Conservation (phyloP, 2,113 vertebrate species). For the Albula glossodonta region DNA sequence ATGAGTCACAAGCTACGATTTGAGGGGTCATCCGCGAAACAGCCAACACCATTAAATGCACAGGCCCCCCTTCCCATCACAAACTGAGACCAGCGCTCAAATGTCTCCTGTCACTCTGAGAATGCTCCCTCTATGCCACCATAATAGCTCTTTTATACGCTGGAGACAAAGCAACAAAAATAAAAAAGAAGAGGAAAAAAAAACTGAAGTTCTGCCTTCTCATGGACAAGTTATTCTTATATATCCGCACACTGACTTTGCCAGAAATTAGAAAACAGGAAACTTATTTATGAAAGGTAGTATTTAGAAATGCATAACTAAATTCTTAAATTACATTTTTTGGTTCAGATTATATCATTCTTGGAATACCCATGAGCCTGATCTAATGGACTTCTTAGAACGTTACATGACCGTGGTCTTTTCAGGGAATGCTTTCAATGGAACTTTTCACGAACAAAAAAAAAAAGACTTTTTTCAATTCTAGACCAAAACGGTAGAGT, state of each 20-base stretch:
- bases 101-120: slow-evolving; percentile 21
- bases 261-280: neutral
- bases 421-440: neutral
- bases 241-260: neutral
- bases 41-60: neutral
- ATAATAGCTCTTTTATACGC: slow-evolving; percentile 32
- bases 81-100: neutral
- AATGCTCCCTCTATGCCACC: slow-evolving; percentile 18
- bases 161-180: slow-evolving; percentile 35
- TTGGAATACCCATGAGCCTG: neutral
- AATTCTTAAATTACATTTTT: neutral
- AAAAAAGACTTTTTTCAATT: neutral
- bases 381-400: neutral
- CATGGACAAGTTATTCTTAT: neutral
- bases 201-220: neutral
- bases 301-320: neutral
- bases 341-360: neutral
- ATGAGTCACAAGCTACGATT: neutral
- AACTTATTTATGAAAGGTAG: neutral
- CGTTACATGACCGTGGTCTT: neutral
- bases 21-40: neutral
- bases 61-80: neutral
- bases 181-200: neutral
- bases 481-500: neutral
- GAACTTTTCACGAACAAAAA: too few species aligned